phyloP scores from a whole-genome alignment of 1,140 invertebrate species.

The Heterodera schachtii region DNA sequence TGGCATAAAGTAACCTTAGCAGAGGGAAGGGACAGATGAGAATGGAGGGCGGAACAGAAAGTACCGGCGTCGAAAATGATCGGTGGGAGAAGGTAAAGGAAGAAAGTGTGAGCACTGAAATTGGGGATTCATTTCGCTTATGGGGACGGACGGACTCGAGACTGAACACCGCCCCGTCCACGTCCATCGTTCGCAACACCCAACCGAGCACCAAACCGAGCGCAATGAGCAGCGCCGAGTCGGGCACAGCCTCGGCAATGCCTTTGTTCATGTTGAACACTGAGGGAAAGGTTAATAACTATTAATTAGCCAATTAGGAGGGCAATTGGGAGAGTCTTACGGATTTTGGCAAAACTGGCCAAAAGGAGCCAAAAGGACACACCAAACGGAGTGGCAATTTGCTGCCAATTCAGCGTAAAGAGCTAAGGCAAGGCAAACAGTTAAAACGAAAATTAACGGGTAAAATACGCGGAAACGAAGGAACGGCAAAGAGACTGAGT shows the following conservation, averaged over 20 bases:
- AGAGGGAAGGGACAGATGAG: constrained; percentile 69
- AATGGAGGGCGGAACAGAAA: background rate
- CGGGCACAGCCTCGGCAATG: constrained; percentile 58
- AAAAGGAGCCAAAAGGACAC: constrained; percentile 56
- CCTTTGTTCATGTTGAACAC: constrained; percentile 62
- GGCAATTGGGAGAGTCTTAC: constrained; percentile 35
- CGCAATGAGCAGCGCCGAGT: constrained; percentile 60
- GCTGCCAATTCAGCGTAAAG: constrained; percentile 21
- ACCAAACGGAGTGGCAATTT: constrained; percentile 41
- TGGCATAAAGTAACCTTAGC: constrained; percentile 87
- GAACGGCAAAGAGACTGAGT: background rate
- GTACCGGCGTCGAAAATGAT: constrained; percentile 67
- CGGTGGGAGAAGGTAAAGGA: constrained; percentile 67
- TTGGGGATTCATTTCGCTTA: background rate
- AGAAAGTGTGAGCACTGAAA: constrained; percentile 52
- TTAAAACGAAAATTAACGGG: no score
- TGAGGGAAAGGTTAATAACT: constrained; percentile 33
- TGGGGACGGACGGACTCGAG: constrained; percentile 20
- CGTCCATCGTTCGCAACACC: constrained; percentile 41
- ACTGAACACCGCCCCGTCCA: constrained; percentile 42
- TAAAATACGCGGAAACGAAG: background rate
- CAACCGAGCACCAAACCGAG: constrained; percentile 57
- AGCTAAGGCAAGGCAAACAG: background rate
- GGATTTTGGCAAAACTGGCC: constrained; percentile 60
- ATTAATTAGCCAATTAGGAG: no score